Evolutionary conservation across 2,797 vertebrate genomes (phyloP).

Genomic region (Brotogeris chrysoptera): DNA sequence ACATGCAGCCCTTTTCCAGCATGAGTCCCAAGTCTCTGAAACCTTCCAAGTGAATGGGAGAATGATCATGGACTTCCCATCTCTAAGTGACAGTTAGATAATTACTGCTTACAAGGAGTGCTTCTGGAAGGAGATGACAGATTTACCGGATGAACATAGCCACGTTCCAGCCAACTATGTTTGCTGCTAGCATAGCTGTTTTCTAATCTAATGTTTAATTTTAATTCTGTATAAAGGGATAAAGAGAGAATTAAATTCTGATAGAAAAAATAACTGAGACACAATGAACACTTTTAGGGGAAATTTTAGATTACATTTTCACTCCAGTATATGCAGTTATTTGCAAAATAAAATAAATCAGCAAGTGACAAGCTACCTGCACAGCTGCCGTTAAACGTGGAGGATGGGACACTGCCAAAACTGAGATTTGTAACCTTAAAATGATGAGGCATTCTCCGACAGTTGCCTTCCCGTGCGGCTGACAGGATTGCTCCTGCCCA

Average conservation of each 20-base stretch:
- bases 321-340: neutral
- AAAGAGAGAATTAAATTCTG: neutral
- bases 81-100: neutral
- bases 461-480: neutral
- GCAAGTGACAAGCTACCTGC: neutral
- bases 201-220: neutral
- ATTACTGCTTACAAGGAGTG: neutral
- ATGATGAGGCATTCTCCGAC: neutral
- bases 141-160: neutral
- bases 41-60: neutral
- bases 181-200: neutral
- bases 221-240: neutral
- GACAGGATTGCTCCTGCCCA: slow-evolving; percentile 59
- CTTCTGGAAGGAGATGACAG: neutral
- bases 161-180: neutral
- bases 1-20: neutral
- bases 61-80: neutral
- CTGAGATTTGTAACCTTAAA: neutral
- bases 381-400: neutral
- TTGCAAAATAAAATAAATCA: neutral
- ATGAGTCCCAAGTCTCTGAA: neutral
- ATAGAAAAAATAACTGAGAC: neutral
- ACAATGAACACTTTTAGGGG: neutral
- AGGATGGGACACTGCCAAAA: neutral
- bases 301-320: neutral